A percentile compares a stretch with the other conserved stretches of the same genome.
phyloP scores from a whole-genome alignment of 2,888 invertebrate genomes.

The Nephrotoma appendiculata region DNA sequence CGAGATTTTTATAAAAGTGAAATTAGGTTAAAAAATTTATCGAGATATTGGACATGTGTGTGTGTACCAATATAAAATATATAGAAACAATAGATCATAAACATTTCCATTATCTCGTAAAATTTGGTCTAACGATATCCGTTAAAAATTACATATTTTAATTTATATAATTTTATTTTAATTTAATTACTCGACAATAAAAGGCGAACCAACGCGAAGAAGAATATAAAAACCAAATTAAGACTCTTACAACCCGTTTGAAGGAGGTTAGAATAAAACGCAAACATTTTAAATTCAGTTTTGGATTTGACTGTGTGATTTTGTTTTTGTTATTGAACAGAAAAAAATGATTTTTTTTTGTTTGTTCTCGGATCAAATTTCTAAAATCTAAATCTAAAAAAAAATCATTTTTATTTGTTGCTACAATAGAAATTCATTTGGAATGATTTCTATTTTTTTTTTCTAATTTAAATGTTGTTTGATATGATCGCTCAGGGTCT shows the following conservation, averaged over 20 bases:
- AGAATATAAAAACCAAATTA: conserved; percentile 99
- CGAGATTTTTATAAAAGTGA: not conserved
- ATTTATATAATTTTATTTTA: not conserved
- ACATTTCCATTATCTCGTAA: not conserved
- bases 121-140: not conserved
- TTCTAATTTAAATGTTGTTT: not conserved
- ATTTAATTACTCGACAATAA: not conserved
- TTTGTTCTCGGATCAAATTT: not conserved
- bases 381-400: not conserved
- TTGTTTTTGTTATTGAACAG: conserved; percentile 8
- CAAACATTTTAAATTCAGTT: not conserved
- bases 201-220: conserved; percentile 99
- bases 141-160: not conserved
- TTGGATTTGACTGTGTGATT: not conserved
- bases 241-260: conserved; percentile 95
- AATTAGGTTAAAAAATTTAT: not conserved
- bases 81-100: not conserved
- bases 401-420: not conserved
- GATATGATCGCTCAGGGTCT: not conserved
- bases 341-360: not conserved
- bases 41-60: not conserved
- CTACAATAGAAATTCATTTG: not conserved
- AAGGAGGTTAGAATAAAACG: conserved; percentile 68
- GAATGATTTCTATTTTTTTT: not conserved
- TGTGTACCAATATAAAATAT: not conserved